These are phyloP conservation scores for Nestor notabilis DNA, from an alignment of 2,113 vertebrate genomes.

Conservation along the genomic window DNA sequence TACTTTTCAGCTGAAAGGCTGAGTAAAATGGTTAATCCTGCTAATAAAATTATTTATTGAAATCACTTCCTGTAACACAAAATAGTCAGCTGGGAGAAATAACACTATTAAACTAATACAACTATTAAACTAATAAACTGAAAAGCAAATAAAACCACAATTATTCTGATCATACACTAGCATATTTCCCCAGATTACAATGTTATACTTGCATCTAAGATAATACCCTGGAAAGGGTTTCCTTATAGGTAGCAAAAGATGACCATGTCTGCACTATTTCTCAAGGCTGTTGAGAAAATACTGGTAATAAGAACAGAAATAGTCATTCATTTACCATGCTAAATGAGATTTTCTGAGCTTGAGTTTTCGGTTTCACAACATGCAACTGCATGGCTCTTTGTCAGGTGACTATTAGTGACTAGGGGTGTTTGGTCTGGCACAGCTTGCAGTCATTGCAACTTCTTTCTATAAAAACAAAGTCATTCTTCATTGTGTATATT, in stretches of 20 bases:
- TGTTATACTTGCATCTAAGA: neutral
- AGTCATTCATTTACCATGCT: neutral
- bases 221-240: neutral
- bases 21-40: neutral
- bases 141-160: slow-evolving; percentile 49
- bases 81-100: slow-evolving; percentile 23
- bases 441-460: neutral
- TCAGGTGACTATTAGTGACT: neutral
- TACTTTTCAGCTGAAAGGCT: neutral
- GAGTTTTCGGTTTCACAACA: neutral
- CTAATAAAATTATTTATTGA: slow-evolving; percentile 34
- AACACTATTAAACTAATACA: slow-evolving; percentile 52
- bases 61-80: slow-evolving; percentile 10
- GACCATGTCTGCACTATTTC: neutral
- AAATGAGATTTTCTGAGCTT: neutral
- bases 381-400: neutral
- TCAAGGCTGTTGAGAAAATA: neutral
- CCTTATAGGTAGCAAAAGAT: neutral
- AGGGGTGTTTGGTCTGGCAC: neutral
- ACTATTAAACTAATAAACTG: slow-evolving; percentile 36
- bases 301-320: neutral
- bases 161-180: slow-evolving; percentile 7
- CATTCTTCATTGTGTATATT: neutral
- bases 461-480: neutral
- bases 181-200: slow-evolving; percentile 1